Base-by-base conservation (phyloP, 2,113 vertebrate species). In the Rana temporaria region DNA sequence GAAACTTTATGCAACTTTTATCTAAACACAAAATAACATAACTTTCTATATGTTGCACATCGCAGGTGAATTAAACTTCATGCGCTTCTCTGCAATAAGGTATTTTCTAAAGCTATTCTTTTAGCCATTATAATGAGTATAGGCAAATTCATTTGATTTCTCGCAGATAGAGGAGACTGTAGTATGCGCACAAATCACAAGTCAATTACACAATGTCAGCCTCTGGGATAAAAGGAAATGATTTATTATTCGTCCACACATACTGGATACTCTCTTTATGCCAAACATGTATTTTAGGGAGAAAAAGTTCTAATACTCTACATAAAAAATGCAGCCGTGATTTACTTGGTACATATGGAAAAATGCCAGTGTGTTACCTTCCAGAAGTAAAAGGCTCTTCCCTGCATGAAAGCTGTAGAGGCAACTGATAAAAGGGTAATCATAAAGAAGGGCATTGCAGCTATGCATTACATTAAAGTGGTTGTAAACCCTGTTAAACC, bases 61-160 rank as follows among this genome's bases (percentile, higher is more conserved):
- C 3, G 42, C 42, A 12, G 42, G 42, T 48, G 1, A 48, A 48
- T 6, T 6, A 38, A 38, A 38, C 34, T 38, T 38, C 34, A 38
- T 30, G 26, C 1, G 26, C 26, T 30, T 38, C 34, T 4, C 34
- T 6, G 34, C 34, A 38, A 48, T 9, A 48, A 48, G 42, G 42
- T 24, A 20, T 75, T 42, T 59, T 6, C 56, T 22, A 26, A 20
- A 75, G 56, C 11, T 12, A 6, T 20, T 8, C 18, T n/a, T 48
- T 48, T 4, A 48, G 34, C 38, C 32, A 6, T 4, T 4, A n/a
- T 62, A 55, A 66, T 30, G 19, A 64, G 20, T 18, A 18, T 66
- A 68, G 34, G 16, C 22, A 9, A 60, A 79, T 79, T 56, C 12
- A 56, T 67, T 57, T 79, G 77, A 68, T 79, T 79, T 59, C 64